Percentiles rank a stretch among this genome's conserved stretches.
phyloP scores from a whole-genome alignment of 2,888 invertebrate genomes.

The Drosophila suboccidentalis region DNA sequence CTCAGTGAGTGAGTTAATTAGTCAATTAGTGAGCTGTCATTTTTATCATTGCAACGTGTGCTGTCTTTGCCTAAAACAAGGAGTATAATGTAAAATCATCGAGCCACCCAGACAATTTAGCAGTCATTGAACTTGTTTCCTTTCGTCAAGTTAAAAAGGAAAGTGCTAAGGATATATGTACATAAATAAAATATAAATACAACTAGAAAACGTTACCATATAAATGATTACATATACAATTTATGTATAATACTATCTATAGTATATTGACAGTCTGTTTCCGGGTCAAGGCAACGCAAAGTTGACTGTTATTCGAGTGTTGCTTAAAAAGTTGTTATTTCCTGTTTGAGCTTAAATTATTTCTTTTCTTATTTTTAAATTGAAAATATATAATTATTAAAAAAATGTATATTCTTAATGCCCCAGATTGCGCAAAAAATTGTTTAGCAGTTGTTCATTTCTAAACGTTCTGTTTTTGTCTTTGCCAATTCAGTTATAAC shows the following conservation, averaged over 20 bases:
- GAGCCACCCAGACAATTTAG: conserved; percentile 23
- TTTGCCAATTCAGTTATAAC: neutral
- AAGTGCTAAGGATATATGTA: too few relatives aligned
- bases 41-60: conserved; percentile 1
- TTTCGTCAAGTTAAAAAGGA: neutral
- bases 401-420: neutral
- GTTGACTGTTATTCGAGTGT: conserved; percentile 20
- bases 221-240: neutral
- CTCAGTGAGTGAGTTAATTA: conserved; percentile 38
- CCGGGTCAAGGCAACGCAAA: conserved; percentile 62
- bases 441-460: neutral
- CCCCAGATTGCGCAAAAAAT: neutral
- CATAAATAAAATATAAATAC: too few relatives aligned
- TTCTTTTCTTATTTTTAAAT: neutral
- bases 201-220: neutral
- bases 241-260: too few relatives aligned
- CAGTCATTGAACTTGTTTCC: conserved; percentile 62
- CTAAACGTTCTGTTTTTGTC: neutral
- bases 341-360: too few relatives aligned
- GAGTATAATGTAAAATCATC: neutral
- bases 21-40: conserved; percentile 9
- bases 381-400: too few relatives aligned
- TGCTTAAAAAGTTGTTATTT: neutral
- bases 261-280: conserved; percentile 25
- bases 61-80: neutral